Evolutionary conservation across 2,888 invertebrate species (phyloP), one percentile per base, ranked within the genome.

Genomic region (Panopea generosa): DNA sequence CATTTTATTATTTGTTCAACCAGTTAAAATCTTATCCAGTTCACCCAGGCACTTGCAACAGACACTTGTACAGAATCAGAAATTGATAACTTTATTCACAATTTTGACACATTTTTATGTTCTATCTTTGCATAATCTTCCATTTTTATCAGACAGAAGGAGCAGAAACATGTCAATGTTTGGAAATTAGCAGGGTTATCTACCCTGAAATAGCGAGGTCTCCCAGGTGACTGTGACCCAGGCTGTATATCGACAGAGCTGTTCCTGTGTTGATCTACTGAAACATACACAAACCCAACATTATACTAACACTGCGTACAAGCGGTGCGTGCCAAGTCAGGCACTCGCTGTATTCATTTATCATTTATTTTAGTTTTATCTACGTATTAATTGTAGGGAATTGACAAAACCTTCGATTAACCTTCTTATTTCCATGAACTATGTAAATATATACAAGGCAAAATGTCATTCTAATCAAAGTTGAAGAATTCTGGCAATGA

Each of bases 321-420:
- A 43, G 67, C 20, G 63, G 71, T 72, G 63, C 62, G 67, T 71
- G 67, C 71, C 68, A 60, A 76, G 55, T 63, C 26, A 38, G n/a
- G 11, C 45, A 24, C 29, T 66, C 29, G 16, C 7, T 14, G 14
- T 45, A 38, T 60, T 69, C 52, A 52, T 50, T 40, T 38, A 38
- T 26, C 38, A 38, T 67, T 57, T 59, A 11, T 59, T 26, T 4
- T 16, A 16, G 16, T 18, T 47, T 47, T 18, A 18, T 47, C 47
- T 20, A 33, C 33, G 33, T 7, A 4, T 33, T 33, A 33, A 33
- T 33, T 33, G 33, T 33, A 33, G 11, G 33, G 33, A 33, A 33
- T 33, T 33, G 33, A 33, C 33, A 33, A 33, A 33, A 33, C 33
- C 33, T 33, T 33, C 33, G 33, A 33, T 33, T 33, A 33, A 33